Evolutionary conservation across 2,797 vertebrate species (phyloP).

Genomic region (Strix occidentalis): DNA sequence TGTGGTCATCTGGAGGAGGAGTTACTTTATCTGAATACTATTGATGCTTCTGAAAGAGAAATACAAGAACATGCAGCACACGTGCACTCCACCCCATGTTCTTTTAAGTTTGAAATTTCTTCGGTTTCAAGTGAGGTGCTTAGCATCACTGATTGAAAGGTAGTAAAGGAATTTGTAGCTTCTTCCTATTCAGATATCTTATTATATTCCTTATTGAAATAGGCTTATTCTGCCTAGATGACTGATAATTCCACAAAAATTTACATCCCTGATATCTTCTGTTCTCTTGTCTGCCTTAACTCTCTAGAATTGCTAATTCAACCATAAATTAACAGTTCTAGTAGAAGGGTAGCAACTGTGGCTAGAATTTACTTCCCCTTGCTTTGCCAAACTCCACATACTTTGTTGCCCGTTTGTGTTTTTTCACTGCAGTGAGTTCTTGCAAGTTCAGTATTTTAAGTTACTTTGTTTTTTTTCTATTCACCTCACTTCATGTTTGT

Average conservation of each 20-base stretch:
- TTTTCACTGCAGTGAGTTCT: background rate
- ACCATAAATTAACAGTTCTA: background rate
- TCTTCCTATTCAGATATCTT: background rate
- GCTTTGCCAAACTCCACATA: background rate
- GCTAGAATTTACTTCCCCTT: background rate
- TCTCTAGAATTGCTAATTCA: background rate
- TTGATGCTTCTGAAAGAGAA: background rate
- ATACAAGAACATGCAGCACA: background rate
- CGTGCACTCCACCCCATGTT: fast-evolving
- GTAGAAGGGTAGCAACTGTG: background rate
- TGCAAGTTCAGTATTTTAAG: background rate
- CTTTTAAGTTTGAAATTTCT: background rate
- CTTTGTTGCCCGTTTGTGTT: background rate
- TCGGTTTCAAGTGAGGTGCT: background rate
- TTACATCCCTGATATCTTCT: background rate
- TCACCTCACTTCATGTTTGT: background rate
- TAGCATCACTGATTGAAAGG: background rate
- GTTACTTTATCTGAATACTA: background rate
- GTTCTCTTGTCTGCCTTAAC: background rate
- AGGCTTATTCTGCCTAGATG: background rate
- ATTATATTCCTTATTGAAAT: too few relatives aligned
- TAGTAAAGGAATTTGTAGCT: background rate
- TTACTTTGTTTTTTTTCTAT: background rate
- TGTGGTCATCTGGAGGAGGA: background rate
- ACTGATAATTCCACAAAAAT: background rate